Evolutionary conservation across 2,888 invertebrate species (phyloP).

Genomic region (Melanostoma scalare): DNA sequence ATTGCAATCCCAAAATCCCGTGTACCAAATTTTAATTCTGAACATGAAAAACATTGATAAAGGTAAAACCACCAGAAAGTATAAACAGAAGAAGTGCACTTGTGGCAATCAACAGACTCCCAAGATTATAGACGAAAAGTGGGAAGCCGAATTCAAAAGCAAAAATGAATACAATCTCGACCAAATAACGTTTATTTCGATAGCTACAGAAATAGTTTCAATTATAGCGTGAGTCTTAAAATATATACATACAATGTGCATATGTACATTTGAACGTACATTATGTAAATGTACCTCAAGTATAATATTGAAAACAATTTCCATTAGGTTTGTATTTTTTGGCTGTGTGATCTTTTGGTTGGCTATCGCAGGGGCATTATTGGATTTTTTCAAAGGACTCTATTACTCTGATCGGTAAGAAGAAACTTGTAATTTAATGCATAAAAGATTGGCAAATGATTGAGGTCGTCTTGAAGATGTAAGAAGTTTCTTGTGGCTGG

Average conservation of each 20-base stretch:
- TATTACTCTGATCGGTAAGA: constrained; percentile 34
- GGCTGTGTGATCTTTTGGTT: constrained; percentile 53
- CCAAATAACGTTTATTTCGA: constrained; percentile 39
- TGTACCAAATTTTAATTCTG: neutral
- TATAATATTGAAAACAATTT: neutral
- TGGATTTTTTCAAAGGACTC: constrained; percentile 19
- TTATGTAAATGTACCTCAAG: too few relatives aligned
- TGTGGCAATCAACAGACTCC: neutral
- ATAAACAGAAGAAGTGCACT: neutral
- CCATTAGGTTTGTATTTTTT: constrained; percentile 48
- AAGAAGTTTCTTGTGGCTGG: constrained; percentile 1
- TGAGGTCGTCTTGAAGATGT: neutral
- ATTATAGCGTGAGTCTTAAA: constrained; percentile 49
- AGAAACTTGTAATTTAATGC: neutral
- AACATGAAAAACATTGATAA: neutral
- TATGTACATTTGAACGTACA: too few relatives aligned
- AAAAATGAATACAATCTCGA: constrained; percentile 1
- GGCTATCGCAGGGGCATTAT: constrained; percentile 19
- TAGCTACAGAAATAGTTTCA: constrained; percentile 38
- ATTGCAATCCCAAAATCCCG: too few relatives aligned
- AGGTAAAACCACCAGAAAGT: neutral
- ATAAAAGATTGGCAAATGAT: neutral
- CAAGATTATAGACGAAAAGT: too few relatives aligned
- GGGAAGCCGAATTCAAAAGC: neutral
- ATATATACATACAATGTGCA: neutral